Conservation (phyloP, 2,797 vertebrate species). For the Morelia viridis region DNA sequence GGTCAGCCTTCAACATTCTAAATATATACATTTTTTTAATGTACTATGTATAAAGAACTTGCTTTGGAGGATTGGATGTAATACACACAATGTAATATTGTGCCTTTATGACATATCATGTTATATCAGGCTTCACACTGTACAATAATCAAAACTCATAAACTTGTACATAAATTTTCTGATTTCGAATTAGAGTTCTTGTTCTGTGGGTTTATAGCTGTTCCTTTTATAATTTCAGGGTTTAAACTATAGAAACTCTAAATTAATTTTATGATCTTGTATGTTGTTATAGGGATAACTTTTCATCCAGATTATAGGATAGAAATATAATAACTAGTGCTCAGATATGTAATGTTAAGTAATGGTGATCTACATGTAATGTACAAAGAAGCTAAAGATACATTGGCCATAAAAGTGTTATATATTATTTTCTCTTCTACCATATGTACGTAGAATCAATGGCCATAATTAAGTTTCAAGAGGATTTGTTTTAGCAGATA, state of each 20-base stretch:
- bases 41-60: not conserved
- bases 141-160: not conserved
- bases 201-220: not conserved
- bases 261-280: not conserved
- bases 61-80: not conserved
- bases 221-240: not conserved
- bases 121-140: not conserved
- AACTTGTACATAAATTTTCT: not conserved
- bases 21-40: not conserved
- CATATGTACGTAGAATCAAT: not conserved
- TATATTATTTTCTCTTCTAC: not conserved
- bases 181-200: not conserved
- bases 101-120: not conserved
- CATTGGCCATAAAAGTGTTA: not conserved
- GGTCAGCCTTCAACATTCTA: not conserved
- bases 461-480: not conserved
- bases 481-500: not conserved
- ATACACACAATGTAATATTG: not conserved
- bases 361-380: not conserved
- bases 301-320: not conserved
- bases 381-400: not conserved
- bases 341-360: not conserved
- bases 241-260: not conserved
- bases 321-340: not conserved
- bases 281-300: not conserved